Evolutionary conservation across 2,113 vertebrate genomes (phyloP), one percentile per base, ranked within the genome.

Genomic region (Dipodomys merriami): DNA sequence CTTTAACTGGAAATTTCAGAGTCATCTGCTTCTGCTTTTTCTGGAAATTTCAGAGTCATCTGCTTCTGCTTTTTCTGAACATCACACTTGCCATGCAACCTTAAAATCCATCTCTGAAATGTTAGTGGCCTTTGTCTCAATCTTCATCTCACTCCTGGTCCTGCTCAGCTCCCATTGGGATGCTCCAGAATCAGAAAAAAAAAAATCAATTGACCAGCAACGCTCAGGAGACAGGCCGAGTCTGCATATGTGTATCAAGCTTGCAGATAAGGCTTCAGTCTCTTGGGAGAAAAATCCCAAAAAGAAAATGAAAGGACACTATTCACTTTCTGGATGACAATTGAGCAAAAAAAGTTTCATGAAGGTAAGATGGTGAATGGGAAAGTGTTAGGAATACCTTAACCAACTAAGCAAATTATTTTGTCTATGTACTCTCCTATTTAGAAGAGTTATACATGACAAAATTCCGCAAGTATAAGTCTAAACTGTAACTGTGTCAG

Each of bases 341-440:
- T 83, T 86, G 81, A 69, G n/a, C 89, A 39, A 29, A 64, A 81
- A 78, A 29, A 74, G 25, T 33, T 74, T 73, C 12, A 7, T 22
- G 30, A n/a, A n/a, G 16, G 11, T 16, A n/a, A 23, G 35, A 68
- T 33, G 44, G 33, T 64, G n/a, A 90, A 49, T 83, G 49, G 69
- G 64, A 67, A 77, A 44, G n/a, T 68, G 6, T 30, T 65, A 84
- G 23, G 20, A 57, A 29, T 16, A 82, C n/a, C 13, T 82, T 89
- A 73, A 78, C 18, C 79, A 90, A 74, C 44, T 74, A 20, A 90
- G 35, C 29, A 65, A 78, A 78, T 77, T 90, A 77, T 76, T 88
- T 88, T 74, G 57, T 44, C 79, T 90, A 0, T 81, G 57, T 89
- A 46, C 86, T 72, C n/a, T 57, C 64, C 46, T 53, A 39, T 33